Evolutionary conservation across 2,797 vertebrate genomes (phyloP).

Genomic region (Smutsia gigantea): DNA sequence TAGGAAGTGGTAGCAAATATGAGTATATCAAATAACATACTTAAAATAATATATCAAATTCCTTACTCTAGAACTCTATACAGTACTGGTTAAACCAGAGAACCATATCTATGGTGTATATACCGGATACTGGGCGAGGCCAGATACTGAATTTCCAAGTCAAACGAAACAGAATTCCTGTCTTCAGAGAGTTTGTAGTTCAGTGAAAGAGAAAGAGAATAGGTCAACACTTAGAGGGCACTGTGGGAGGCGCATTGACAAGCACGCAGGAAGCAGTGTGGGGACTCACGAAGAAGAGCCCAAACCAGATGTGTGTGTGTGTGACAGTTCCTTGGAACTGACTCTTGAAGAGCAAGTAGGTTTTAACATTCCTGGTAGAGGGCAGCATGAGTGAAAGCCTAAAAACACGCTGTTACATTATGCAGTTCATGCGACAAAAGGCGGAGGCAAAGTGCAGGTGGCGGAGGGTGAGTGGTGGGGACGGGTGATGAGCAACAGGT

Average conservation of each 20-base stretch:
- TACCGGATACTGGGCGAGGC: neutral
- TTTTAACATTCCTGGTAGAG: neutral
- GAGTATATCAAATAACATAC: neutral
- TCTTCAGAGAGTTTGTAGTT: neutral
- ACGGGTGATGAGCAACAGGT: neutral
- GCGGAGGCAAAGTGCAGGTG: neutral
- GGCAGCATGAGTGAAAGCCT: neutral
- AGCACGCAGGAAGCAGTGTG: neutral
- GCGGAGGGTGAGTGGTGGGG: neutral
- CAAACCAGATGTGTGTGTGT: neutral
- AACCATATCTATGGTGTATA: neutral
- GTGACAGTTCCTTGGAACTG: neutral
- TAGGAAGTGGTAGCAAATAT: neutral
- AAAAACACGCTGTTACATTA: neutral
- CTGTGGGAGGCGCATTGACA: neutral
- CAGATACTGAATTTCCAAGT: slow-evolving; percentile 26
- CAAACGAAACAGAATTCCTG: neutral
- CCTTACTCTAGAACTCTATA: neutral
- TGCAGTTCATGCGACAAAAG: neutral
- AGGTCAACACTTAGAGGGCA: neutral
- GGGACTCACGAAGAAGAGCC: neutral
- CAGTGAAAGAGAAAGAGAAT: neutral
- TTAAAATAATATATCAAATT: slow-evolving; percentile 19
- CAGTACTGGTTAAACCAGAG: slow-evolving; percentile 17
- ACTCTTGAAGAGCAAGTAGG: neutral